These are phyloP conservation scores for Ferrisia virgata DNA, from an alignment of 2,888 invertebrate genomes.

Conservation along the genomic window DNA sequence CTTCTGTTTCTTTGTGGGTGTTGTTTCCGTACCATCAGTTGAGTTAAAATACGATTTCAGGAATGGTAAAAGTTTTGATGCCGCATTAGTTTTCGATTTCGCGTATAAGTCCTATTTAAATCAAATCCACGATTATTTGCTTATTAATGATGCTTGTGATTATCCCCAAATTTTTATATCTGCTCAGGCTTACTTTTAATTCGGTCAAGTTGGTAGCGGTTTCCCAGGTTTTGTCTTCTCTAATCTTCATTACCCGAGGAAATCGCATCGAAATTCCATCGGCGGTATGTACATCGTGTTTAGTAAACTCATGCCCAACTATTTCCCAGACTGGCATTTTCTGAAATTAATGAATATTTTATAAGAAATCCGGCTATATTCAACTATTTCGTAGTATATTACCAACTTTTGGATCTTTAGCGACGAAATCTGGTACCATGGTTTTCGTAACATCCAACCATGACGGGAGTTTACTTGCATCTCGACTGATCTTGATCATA, in stretches of 20 bases:
- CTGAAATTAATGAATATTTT: conserved; percentile 32
- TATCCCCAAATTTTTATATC: too few relatives aligned
- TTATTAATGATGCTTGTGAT: too few relatives aligned
- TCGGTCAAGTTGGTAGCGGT: conserved; percentile 78
- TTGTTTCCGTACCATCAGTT: neutral
- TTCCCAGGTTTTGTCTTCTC: conserved; percentile 81
- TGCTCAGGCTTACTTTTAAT: conserved; percentile 57
- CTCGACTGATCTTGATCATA: conserved; percentile 79
- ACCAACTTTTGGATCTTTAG: conserved; percentile 68
- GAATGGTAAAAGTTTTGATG: neutral
- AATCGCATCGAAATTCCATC: conserved; percentile 91
- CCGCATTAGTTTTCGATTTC: conserved; percentile 12
- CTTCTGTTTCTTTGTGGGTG: neutral
- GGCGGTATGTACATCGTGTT: conserved; percentile 72
- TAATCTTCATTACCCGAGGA: conserved; percentile 78
- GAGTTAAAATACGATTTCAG: neutral
- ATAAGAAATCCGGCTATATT: conserved; percentile 14
- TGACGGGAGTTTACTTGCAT: conserved; percentile 65
- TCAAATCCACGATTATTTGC: neutral
- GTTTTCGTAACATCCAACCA: conserved; percentile 82
- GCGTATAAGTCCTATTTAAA: conserved; percentile 12
- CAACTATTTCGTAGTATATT: too few relatives aligned
- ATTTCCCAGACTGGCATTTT: conserved; percentile 86
- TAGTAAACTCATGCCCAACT: conserved; percentile 66
- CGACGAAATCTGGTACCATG: conserved; percentile 86